Conservation (phyloP, 2,888 invertebrate genomes). For the Dynastes maya region DNA sequence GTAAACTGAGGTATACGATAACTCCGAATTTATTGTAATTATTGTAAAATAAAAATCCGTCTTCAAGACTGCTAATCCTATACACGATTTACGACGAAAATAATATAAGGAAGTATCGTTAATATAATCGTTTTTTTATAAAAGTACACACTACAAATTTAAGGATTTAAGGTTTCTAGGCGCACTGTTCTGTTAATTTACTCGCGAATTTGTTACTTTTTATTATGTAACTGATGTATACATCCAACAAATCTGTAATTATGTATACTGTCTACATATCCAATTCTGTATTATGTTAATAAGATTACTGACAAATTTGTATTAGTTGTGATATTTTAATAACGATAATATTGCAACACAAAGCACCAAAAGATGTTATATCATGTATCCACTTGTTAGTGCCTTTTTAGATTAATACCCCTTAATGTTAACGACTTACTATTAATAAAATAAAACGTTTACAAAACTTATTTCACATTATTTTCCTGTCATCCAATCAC, state of each 20-base stretch:
- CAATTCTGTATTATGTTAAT: conserved; percentile 21
- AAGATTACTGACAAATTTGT: conserved; percentile 12
- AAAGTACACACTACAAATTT: not conserved
- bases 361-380: conserved; percentile 33
- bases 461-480: conserved; percentile 8
- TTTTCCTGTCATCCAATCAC: not conserved
- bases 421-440: conserved; percentile 46
- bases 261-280: conserved; percentile 18
- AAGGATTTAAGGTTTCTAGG: conserved; percentile 3
- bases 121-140: conserved; percentile 9
- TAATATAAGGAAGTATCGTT: conserved; percentile 1
- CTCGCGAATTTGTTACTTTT: not conserved
- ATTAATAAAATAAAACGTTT: conserved; percentile 36
- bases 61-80: conserved; percentile 47
- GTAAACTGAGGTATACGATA: conserved; percentile 56
- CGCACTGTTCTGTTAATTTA: not conserved
- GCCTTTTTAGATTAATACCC: conserved; percentile 57
- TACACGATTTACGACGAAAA: conserved; percentile 19
- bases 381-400: conserved; percentile 56
- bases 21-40: conserved; percentile 18
- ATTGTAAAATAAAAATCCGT: conserved; percentile 35
- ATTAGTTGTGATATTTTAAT: conserved; percentile 38
- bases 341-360: conserved; percentile 25
- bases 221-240: not conserved
- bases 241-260: not conserved